Evolutionary conservation across 2,113 vertebrate species (phyloP), one percentile per base, ranked within the genome.

Genomic region (Gallinago jamesoni): DNA sequence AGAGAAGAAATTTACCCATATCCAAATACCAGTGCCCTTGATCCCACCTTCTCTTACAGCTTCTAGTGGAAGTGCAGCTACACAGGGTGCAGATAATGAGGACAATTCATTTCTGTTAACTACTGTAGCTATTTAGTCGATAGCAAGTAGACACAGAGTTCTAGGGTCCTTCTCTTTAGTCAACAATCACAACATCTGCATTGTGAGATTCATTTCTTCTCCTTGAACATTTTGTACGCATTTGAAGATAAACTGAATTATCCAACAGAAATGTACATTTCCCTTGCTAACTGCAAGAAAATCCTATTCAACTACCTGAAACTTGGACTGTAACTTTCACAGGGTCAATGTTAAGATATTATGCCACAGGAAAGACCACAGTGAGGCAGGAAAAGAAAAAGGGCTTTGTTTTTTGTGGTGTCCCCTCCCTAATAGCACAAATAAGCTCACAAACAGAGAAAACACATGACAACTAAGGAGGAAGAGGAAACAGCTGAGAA

Each of bases 381-480:
- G 9, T 7, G 28, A 91, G 45, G 33, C 33, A 87, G 25, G 3
- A 47, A 41, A 66, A 57, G 8, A 48, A 63, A 77, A 70, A 59
- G 12, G 5, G 11, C 5, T 70, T 66, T 60, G 43, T 2, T 64
- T 60, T 72, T 52, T 52, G 6, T 31, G 57, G 27, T 53, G 31
- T 4, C 17, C 7, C 17, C 12, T 23, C 15, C 13, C 1, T 12
- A 37, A 21, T 0, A 1, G 12, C 19, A 37, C 17, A 48, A 47
- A 3, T 7, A 68, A 56, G 21, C 19, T 35, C 17, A 43, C 30
- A 76, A 77, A 57, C 12, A 89, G 86, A 68, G 30, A 86, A 87
- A 53, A 45, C 18, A 68, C 27, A n/a, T 0, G 3, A 31, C 45
- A 30, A 5, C 5, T 8, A 48, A 57, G 13, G 37, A 85, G 6